Evolutionary conservation across 2,797 vertebrate species (phyloP).

Genomic region (Geranospiza caerulescens): DNA sequence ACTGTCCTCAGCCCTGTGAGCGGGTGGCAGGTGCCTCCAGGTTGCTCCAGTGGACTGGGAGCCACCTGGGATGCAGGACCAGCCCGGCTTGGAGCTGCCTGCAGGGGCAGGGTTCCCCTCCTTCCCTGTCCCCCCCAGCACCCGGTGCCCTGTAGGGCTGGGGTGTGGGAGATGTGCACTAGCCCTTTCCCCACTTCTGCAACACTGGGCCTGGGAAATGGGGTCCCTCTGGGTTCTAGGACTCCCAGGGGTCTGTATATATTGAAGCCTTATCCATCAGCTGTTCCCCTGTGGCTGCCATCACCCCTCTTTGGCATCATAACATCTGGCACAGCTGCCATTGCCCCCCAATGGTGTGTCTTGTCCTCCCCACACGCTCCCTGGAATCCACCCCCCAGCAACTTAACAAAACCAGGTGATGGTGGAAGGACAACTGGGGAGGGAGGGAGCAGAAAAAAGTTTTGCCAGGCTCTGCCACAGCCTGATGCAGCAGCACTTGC

Average conservation of each 20-base stretch:
- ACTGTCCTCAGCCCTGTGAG: not conserved
- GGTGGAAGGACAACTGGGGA: not conserved
- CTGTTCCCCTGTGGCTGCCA: not conserved
- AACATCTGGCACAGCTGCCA: not conserved
- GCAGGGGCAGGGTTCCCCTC: not conserved
- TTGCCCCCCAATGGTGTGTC: not conserved
- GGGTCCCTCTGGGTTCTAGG: not conserved
- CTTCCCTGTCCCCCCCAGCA: not conserved
- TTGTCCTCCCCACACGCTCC: fast-evolving
- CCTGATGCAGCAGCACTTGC: not conserved
- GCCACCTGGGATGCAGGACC: fast-evolving
- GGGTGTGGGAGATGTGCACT: fast-evolving
- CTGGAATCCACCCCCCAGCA: not conserved
- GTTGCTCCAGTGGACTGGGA: not conserved
- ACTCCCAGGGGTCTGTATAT: not conserved
- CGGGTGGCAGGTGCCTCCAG: not conserved
- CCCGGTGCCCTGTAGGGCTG: not conserved
- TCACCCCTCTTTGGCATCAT: not conserved
- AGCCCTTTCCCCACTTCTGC: not conserved
- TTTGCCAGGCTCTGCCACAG: not conserved
- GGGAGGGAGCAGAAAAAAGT: not conserved
- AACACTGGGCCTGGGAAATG: not conserved
- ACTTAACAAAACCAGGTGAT: not conserved
- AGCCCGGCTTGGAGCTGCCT: not conserved
- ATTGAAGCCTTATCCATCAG: not conserved